Base-by-base conservation (phyloP, 2,888 invertebrate species). In the Geotrupes spiniger region DNA sequence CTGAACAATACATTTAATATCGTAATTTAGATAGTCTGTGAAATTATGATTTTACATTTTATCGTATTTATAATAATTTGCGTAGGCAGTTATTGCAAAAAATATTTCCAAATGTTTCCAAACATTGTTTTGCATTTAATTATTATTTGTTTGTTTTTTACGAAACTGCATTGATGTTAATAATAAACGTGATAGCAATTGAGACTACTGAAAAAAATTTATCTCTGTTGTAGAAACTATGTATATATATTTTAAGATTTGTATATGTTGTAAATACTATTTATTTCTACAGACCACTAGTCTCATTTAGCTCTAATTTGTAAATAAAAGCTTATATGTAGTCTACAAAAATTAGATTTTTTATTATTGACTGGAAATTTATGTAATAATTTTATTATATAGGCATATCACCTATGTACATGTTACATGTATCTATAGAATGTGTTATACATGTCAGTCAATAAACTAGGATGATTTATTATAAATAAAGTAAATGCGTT, bases 381-480 rank as follows among this genome's bases (percentile, higher is more conserved):
- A 60, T 64, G 63, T 66, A 64, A 56, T 61, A 56, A 57, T 58
- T 62, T 63, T 62, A 55, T 62, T 61, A 59, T 58, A 62, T 67
- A 67, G 64, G 65, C 68, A 69, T 68, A 70, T 68, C 66, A 66
- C 61, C 63, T 65, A 63, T 69, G 65, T 70, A 70, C 65, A 70
- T 70, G 68, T 69, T 69, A 63, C 62, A 63, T 69, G 63, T 69
- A 67, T 62, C 54, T 66, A 65, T 47, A 45, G 63, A 62, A 62
- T 63, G 61, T 65, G 62, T 66, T 63, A 65, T 65, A 64, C 65
- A 67, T 70, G 65, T 69, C 68, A 69, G 68, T 69, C 68, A 69
- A 68, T 66, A 67, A 67, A 58, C 58, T 65, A 67, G 65, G 59
- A 62, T 45, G 61, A 63, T 67, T 68, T 66, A 66, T 65, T 65